Percentiles rank a stretch among this genome's conserved stretches.
These are phyloP conservation scores for Oscheius sp. DNA, from an alignment of 2,888 invertebrate genomes.

Conservation along the genomic window DNA sequence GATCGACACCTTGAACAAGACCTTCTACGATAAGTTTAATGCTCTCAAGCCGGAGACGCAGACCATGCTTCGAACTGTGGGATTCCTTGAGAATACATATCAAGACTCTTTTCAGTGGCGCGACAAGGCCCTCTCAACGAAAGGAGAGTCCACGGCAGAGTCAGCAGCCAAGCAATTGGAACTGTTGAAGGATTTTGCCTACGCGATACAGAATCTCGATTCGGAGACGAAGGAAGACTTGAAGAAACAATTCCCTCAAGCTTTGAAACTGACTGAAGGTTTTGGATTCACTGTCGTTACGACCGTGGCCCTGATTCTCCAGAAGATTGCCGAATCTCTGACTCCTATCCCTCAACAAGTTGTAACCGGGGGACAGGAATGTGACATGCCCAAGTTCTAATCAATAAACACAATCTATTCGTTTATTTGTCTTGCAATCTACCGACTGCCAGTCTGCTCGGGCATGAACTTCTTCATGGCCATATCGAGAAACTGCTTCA, in stretches of 20 bases:
- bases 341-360: constrained; percentile 3
- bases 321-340: constrained; percentile 51
- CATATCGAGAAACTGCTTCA: constrained; percentile 14
- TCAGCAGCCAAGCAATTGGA: constrained; percentile 46
- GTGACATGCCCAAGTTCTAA: not conserved
- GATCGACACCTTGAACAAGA: constrained; percentile 44
- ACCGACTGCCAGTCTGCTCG: not conserved
- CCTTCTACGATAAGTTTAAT: constrained; percentile 53
- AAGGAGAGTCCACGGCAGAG: constrained; percentile 44
- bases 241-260: constrained; percentile 49
- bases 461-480: constrained; percentile 9
- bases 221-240: constrained; percentile 46
- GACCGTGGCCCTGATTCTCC: constrained; percentile 47
- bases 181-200: constrained; percentile 48
- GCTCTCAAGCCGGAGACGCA: constrained; percentile 53
- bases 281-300: constrained; percentile 56
- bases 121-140: constrained; percentile 44
- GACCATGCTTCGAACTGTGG: constrained; percentile 38
- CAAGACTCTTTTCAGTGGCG: constrained; percentile 40
- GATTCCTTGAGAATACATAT: not conserved
- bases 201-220: constrained; percentile 44
- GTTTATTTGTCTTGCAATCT: not conserved
- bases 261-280: constrained; percentile 51
- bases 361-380: constrained; percentile 4
- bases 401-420: not conserved